Percentiles rank a stretch among this genome's conserved stretches.
Evolutionary conservation across 1,140 invertebrate genomes (phyloP).

Genomic region (Drosophila nasuta): DNA sequence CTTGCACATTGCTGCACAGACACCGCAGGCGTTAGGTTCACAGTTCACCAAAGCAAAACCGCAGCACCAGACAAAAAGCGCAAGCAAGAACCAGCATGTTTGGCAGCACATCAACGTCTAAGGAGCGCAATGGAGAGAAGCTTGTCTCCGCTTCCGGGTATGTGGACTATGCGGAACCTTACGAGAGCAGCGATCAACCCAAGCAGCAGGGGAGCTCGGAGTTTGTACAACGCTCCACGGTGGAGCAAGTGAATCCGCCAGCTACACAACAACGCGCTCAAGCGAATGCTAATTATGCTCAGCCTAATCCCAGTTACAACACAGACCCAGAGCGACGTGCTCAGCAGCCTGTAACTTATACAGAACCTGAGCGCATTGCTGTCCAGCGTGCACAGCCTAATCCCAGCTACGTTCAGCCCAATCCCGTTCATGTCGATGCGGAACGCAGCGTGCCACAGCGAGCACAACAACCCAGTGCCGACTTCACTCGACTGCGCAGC

Average conservation of each 20-base stretch:
- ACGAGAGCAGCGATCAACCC: background rate
- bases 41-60: background rate
- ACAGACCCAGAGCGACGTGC: background rate
- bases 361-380: conserved; percentile 3
- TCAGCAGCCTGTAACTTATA: background rate
- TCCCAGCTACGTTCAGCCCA: background rate
- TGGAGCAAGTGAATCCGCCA: conserved; percentile 22
- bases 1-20: conserved; percentile 82
- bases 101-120: conserved; percentile 12
- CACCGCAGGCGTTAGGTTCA: conserved; percentile 76
- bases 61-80: background rate
- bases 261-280: background rate
- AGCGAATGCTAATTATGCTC: background rate
- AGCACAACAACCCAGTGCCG: background rate
- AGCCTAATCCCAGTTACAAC: background rate
- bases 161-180: background rate
- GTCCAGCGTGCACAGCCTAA: background rate
- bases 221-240: conserved; percentile 3
- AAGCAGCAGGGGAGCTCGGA: conserved; percentile 4
- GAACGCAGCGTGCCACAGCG: conserved; percentile 10
- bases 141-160: background rate
- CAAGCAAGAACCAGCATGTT: conserved; percentile 18
- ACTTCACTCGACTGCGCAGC: background rate
- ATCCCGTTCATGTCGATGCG: background rate
- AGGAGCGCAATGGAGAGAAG: background rate